A percentile compares a stretch with the other conserved stretches of the same genome.
Conservation (phyloP, 2,113 vertebrate species). For the Bubalus kerabau region DNA sequence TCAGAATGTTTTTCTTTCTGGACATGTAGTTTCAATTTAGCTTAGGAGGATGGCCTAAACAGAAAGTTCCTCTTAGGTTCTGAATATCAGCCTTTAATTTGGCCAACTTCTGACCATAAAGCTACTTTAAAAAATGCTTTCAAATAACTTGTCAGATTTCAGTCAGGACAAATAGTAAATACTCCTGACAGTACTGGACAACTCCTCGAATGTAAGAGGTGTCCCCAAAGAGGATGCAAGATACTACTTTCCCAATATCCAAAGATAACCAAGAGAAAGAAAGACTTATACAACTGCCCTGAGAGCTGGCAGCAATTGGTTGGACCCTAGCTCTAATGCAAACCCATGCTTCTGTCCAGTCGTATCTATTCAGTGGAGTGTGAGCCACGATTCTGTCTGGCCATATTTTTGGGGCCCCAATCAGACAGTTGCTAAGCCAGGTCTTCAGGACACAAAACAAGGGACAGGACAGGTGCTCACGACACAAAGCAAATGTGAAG, state of each 20-base stretch:
- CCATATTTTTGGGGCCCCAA: background rate
- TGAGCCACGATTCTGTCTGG: background rate
- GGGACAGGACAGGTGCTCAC: background rate
- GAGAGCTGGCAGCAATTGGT: background rate
- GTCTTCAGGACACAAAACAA: background rate
- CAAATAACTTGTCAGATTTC: background rate
- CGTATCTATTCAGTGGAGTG: background rate
- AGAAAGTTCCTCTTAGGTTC: background rate
- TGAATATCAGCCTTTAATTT: background rate
- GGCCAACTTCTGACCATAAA: background rate
- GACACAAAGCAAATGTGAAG: background rate
- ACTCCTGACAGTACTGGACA: background rate
- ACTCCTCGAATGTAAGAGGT: background rate
- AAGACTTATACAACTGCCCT: background rate
- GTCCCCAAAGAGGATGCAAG: background rate
- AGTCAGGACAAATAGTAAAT: background rate
- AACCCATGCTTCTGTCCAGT: background rate
- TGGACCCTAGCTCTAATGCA: background rate
- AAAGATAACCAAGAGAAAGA: background rate
- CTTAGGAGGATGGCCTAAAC: background rate
- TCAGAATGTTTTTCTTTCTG: background rate
- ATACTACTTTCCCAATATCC: background rate
- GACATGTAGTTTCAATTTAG: background rate
- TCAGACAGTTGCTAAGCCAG: background rate
- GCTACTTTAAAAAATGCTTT: background rate